Conservation (phyloP, 2,888 invertebrate genomes). For the Trichacis sp. region DNA sequence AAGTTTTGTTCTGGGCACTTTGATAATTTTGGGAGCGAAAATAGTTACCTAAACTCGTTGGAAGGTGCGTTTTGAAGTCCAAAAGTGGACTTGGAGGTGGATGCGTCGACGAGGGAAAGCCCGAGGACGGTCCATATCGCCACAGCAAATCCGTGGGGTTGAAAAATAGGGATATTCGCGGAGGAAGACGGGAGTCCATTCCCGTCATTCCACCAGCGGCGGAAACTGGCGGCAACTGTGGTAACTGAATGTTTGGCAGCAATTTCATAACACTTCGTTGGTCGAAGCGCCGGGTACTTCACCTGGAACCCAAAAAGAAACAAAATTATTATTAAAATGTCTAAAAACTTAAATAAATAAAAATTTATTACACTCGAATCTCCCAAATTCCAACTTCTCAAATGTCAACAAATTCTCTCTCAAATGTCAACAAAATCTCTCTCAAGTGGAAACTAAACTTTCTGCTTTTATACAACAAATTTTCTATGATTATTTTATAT, state of each 20-base stretch:
- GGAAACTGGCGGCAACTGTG: constrained; percentile 67
- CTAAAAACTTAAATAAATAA: no score
- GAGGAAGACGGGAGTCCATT: constrained; percentile 80
- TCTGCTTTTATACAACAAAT: no score
- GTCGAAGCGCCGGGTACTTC: constrained; percentile 30
- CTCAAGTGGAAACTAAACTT: no score
- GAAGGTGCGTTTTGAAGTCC: constrained; percentile 89
- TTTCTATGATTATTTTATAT: no score
- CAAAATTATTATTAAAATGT: no score
- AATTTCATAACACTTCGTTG: constrained; percentile 71
- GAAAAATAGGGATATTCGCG: constrained; percentile 83
- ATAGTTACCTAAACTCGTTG: constrained; percentile 75
- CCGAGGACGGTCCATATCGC: constrained; percentile 84
- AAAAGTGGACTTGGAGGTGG: constrained; percentile 79
- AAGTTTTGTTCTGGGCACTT: no score
- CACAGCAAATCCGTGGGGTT: constrained; percentile 86
- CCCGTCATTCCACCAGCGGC: constrained; percentile 73
- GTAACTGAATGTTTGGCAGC: constrained; percentile 69
- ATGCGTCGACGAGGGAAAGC: constrained; percentile 76
- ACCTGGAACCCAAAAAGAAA: constrained; percentile 48
- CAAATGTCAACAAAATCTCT: no score
- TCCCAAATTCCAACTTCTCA: no score
- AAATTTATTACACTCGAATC: no score
- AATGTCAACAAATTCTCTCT: no score
- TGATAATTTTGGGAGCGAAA: neutral